phyloP scores from a whole-genome alignment of 2,797 vertebrate genomes.

The Coregonus sp. region DNA sequence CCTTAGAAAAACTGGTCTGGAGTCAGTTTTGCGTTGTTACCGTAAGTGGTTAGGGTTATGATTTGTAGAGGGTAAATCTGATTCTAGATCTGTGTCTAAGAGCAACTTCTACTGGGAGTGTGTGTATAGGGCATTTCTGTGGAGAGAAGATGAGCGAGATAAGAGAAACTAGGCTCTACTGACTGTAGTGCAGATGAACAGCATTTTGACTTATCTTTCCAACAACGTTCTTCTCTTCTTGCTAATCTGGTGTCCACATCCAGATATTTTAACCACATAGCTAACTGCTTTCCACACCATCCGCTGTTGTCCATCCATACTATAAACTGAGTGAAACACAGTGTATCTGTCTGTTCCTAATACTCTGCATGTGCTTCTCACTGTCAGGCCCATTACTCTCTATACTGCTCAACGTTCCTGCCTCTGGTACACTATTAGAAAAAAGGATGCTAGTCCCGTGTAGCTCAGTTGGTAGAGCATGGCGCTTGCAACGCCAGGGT shows the following conservation, averaged over 20 bases:
- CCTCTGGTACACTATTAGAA: too few species aligned
- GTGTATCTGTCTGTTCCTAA: not conserved
- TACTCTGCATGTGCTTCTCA: not conserved
- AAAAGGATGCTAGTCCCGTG: too few species aligned
- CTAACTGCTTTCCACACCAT: constrained; percentile 49
- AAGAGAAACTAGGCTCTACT: constrained; percentile 13
- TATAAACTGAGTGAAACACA: constrained; percentile 28
- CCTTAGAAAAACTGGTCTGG: constrained; percentile 51
- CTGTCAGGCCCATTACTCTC: not conserved
- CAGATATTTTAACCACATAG: constrained; percentile 9
- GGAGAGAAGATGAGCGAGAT: not conserved
- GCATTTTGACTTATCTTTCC: not conserved
- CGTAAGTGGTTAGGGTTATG: not conserved
- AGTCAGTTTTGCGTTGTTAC: constrained; percentile 16
- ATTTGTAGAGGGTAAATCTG: not conserved
- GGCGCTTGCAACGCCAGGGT: too few species aligned
- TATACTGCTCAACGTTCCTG: too few species aligned
- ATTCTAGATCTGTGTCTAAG: constrained; percentile 43
- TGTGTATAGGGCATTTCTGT: constrained; percentile 5
- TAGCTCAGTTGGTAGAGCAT: too few species aligned
- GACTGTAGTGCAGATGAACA: not conserved
- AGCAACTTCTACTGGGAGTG: constrained; percentile 37
- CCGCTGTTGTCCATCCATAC: constrained; percentile 36
- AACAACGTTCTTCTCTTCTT: not conserved
- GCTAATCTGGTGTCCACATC: constrained; percentile 41